Base-by-base conservation (phyloP, 1,140 invertebrate species). In the Gonatopus flavifemur region DNA sequence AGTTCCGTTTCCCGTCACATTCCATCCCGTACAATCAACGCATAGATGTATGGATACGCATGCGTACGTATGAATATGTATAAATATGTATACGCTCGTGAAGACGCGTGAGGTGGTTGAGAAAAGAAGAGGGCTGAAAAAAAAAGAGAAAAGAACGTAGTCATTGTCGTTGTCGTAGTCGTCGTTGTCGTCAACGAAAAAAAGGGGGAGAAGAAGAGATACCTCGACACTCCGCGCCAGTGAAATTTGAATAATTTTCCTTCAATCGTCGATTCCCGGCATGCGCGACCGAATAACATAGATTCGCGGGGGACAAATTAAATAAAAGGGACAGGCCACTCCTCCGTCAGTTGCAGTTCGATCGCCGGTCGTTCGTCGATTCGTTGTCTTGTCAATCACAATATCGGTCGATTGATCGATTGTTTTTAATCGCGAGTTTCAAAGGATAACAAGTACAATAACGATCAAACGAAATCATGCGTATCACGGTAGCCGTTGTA, bases 261-360 rank as follows among this genome's bases (percentile, higher is more conserved):
- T 71, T 74, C 65, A 50, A 75, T 78, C 64, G 62, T 15, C 57
- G 40, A 78, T 77, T 74, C 74, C 48, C 45, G 51, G 59, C 77
- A 78, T 76, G 76, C 55, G 62, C 72, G 77, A 77, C 74, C 76
- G 74, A 75, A 78, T 77, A 78, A 78, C 76, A 79, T 77, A 78
- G 72, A 75, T 77, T 70, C 63, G 62, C 47, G 54, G 53, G 67
- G 66, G 65, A 51, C 72, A 70, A 75, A 76, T 78, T 76, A 77
- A 78, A 78, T 78, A 78, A 77, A 78, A 77, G 74, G 72, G 67
- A 67, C 70, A 63, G 64, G 74, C 74, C 70, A 75, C 72, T 76
- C 70, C 71, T 73, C 69, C 55, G 70, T 71, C 74, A 78, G 72
- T 78, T 69, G 74, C 69, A 76, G 74, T 78, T 76, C 67, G 74